Percentiles rank a stretch among this genome's conserved stretches.
Evolutionary conservation across 2,113 vertebrate species (phyloP).

Genomic region (Peromyscus maniculatus): DNA sequence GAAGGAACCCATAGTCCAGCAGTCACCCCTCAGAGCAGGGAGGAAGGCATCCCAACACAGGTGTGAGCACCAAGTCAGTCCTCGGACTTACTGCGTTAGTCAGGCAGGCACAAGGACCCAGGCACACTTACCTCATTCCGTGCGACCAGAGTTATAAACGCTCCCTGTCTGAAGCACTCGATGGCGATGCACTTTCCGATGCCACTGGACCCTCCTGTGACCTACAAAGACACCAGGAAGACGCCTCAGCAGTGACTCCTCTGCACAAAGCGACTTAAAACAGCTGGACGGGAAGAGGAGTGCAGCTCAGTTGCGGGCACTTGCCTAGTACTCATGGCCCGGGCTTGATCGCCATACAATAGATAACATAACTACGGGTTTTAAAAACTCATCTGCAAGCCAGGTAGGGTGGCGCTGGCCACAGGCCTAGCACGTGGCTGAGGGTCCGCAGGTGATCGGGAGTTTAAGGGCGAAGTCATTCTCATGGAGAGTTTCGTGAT

Average conservation of each 20-base stretch:
- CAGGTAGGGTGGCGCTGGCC: too few relatives aligned
- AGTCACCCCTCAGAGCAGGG: neutral
- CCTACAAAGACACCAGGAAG: constrained; percentile 85
- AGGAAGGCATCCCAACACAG: neutral
- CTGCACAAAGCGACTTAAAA: neutral
- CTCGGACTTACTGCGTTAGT: accelerated
- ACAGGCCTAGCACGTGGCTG: too few relatives aligned
- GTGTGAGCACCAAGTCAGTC: accelerated
- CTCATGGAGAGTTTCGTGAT: neutral
- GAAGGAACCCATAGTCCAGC: neutral
- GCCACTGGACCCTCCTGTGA: constrained; percentile 98
- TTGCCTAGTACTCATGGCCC: neutral
- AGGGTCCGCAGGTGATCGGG: neutral
- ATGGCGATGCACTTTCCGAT: constrained; percentile 98
- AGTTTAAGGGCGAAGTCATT: neutral
- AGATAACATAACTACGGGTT: neutral
- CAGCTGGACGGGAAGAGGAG: neutral
- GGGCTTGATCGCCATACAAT: neutral
- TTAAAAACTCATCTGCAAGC: neutral
- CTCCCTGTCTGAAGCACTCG: constrained; percentile 97
- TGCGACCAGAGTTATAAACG: constrained; percentile 98
- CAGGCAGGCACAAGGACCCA: neutral
- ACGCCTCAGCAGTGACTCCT: neutral
- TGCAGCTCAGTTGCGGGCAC: neutral
- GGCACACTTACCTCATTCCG: constrained; percentile 93